Conservation (phyloP, 2,888 invertebrate genomes). For the Busseola fusca region DNA sequence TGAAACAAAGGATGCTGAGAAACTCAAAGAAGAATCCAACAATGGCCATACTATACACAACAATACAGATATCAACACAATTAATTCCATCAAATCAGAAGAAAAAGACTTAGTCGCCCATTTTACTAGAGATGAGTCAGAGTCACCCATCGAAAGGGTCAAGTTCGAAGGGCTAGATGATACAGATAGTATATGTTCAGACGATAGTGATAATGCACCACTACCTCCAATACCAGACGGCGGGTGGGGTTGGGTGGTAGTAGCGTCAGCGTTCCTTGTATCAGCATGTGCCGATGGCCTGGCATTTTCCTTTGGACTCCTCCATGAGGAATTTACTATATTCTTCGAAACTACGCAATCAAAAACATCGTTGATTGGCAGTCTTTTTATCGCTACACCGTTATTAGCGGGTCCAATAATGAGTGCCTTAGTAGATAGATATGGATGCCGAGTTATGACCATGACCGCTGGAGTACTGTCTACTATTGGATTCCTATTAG, state of each 20-base stretch:
- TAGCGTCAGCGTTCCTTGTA: constrained; percentile 94
- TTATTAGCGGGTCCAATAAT: constrained; percentile 94
- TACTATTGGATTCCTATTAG: constrained; percentile 92
- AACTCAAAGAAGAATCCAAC: constrained; percentile 50
- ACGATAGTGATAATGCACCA: constrained; percentile 74
- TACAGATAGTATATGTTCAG: constrained; percentile 82
- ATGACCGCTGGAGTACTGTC: constrained; percentile 92
- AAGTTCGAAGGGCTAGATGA: constrained; percentile 86
- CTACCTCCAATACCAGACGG: constrained; percentile 93
- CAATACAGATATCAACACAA: constrained; percentile 77
- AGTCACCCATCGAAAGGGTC: constrained; percentile 79
- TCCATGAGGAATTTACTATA: constrained; percentile 94
- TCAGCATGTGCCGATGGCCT: constrained; percentile 97
- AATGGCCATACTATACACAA: constrained; percentile 54
- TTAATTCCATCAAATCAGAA: constrained; percentile 80
- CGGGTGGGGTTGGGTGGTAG: constrained; percentile 97
- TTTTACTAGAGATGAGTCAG: constrained; percentile 69
- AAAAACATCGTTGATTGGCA: constrained; percentile 96
- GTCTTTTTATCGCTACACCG: constrained; percentile 96
- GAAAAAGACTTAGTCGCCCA: constrained; percentile 68
- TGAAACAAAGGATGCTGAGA: constrained; percentile 52
- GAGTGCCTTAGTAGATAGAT: constrained; percentile 95
- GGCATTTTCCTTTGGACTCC: constrained; percentile 96
- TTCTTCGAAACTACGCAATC: constrained; percentile 94
- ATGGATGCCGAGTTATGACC: constrained; percentile 93